Base-by-base conservation (phyloP, 2,888 invertebrate species). In the Vesta saturnalis region DNA sequence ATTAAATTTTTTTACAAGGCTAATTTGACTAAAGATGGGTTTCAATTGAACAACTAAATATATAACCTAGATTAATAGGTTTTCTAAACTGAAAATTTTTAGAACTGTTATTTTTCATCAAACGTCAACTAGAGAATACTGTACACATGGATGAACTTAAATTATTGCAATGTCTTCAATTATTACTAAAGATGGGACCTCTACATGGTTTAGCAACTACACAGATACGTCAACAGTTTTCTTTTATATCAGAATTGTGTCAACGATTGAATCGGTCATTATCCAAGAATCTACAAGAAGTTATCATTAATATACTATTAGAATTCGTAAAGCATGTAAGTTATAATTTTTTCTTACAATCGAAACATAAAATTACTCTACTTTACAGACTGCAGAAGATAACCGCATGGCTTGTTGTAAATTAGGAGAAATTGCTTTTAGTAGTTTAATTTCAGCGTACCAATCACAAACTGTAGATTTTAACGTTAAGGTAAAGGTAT, bases 341-440 rank as follows among this genome's bases (percentile, higher is more conserved):
- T 19, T 43, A 10, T 16, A 1, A 12, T 49, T 5, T n/a, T n/a
- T 14, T 30, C 15, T 39, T 30, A n/a, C 2, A 43, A 43, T 43
- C 43, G 2, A n/a, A n/a, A n/a, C n/a, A n/a, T n/a, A n/a, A n/a
- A n/a, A 4, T 30, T 49, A 22, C 15, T 55, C 21, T 35, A 10
- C 22, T 30, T 72, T 81, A 72, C 71, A 83, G 82, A 78, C 77
- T 30, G 80, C 79, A 12, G 80, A 79, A 73, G 82, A 83, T 70
- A 80, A 80, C 69, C 75, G 83, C 54, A 72, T 79, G 60, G 76
- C 80, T 16, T 82, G 81, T 65, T 80, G 81, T 66, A 82, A 81
- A 74, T 78, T 85, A 68, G 83, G 83, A 2, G 84, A 85, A 74
- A 78, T 80, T 49, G 70, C 81, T 16, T 77, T 82, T 52, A 23